Conservation (phyloP, 2,888 invertebrate genomes). For the Cremastinae sp. region DNA sequence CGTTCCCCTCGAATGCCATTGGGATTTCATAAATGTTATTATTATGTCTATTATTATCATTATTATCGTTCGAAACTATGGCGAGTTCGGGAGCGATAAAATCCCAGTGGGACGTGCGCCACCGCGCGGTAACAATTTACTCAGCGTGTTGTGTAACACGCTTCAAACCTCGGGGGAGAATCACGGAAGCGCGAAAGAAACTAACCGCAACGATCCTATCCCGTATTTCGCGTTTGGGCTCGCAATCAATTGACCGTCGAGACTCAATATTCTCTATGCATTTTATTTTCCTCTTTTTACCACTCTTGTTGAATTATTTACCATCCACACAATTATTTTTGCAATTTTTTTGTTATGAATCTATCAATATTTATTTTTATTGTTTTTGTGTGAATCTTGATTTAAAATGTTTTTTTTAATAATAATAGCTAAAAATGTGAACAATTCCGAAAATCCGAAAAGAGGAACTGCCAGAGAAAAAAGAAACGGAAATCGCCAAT, state of each 20-base stretch:
- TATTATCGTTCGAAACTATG: slow-evolving; percentile 36
- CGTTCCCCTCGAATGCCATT: too few relatives aligned
- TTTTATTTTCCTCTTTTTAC: too few relatives aligned
- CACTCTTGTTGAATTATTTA: too few relatives aligned
- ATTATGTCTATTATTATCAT: slow-evolving; percentile 16
- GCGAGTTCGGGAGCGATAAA: slow-evolving; percentile 28
- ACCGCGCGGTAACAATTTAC: slow-evolving; percentile 48
- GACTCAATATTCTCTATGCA: too few relatives aligned
- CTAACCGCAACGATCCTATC: slow-evolving; percentile 24
- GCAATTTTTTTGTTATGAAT: too few relatives aligned
- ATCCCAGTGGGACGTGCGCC: slow-evolving; percentile 36
- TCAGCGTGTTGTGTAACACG: slow-evolving; percentile 57
- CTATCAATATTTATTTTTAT: too few relatives aligned
- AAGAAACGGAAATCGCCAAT: background rate
- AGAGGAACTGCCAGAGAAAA: background rate
- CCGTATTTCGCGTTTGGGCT: slow-evolving; percentile 28
- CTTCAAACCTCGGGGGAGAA: slow-evolving; percentile 55
- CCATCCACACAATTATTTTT: too few relatives aligned
- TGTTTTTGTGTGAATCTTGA: too few relatives aligned
- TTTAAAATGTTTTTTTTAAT: too few relatives aligned
- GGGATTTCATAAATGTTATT: too few relatives aligned
- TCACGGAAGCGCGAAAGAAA: slow-evolving; percentile 43
- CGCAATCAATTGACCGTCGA: slow-evolving; percentile 55
- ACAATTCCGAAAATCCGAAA: too few relatives aligned
- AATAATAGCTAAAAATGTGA: too few relatives aligned